Evolutionary conservation across 2,888 invertebrate species (phyloP).

Genomic region (Parnassius smintheus): DNA sequence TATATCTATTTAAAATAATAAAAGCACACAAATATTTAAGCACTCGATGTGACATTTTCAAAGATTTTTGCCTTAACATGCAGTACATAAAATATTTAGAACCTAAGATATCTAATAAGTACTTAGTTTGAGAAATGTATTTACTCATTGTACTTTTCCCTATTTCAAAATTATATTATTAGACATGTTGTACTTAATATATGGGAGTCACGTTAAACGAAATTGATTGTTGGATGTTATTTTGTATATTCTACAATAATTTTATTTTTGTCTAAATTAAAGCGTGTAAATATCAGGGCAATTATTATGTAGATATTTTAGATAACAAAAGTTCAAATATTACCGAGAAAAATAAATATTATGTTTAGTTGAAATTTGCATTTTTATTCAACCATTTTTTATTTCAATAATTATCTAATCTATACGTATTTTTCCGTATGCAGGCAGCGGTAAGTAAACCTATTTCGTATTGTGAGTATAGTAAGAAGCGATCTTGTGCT

Average conservation of each 20-base stretch:
- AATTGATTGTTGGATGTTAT: conserved; percentile 67
- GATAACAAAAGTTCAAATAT: conserved; percentile 79
- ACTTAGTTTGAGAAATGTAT: conserved; percentile 53
- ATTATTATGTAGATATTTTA: conserved; percentile 75
- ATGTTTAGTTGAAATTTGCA: conserved; percentile 69
- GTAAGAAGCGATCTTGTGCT: no score
- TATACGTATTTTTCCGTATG: no score
- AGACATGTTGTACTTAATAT: conserved; percentile 67
- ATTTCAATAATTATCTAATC: no score
- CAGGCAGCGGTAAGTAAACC: no score
- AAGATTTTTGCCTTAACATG: conserved; percentile 9
- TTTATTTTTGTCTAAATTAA: conserved; percentile 63
- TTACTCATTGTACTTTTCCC: conserved; percentile 48
- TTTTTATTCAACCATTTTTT: conserved; percentile 30
- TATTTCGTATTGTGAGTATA: no score
- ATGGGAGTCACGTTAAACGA: conserved; percentile 55
- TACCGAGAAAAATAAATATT: conserved; percentile 76
- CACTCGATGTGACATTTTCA: conserved; percentile 27
- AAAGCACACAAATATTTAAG: conserved; percentile 23
- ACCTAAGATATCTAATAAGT: conserved; percentile 36
- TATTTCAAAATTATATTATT: conserved; percentile 42
- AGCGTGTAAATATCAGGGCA: conserved; percentile 74
- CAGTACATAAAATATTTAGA: conserved; percentile 18
- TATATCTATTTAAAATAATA: conserved; percentile 18
- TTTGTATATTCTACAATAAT: conserved; percentile 70